phyloP scores from a whole-genome alignment of 2,797 vertebrate genomes.

The Scomberomorus guttatus region DNA sequence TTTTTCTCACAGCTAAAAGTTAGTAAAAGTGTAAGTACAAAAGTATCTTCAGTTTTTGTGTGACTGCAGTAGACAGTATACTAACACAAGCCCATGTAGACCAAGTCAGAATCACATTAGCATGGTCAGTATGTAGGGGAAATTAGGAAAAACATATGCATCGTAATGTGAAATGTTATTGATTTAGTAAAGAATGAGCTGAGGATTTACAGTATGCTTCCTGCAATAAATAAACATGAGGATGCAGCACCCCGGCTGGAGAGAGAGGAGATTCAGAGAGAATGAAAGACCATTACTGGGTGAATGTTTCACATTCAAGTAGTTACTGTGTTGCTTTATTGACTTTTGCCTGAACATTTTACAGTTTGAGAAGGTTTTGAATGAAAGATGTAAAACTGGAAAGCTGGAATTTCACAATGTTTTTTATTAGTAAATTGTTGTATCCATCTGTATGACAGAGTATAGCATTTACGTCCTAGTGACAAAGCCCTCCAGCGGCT shows the following conservation, averaged over 20 bases:
- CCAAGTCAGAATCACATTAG: not conserved
- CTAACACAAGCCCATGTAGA: not conserved
- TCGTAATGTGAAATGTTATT: not conserved
- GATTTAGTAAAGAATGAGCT: slow-evolving; percentile 4
- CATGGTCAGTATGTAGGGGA: not conserved
- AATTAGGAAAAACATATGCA: too few relatives aligned
- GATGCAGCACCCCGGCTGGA: not conserved
- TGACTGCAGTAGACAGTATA: not conserved
- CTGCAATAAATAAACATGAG: not conserved
- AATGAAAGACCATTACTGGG: not conserved
- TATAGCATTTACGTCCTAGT: too few relatives aligned
- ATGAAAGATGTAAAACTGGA: too few relatives aligned
- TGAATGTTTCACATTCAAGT: not conserved
- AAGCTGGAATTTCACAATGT: too few relatives aligned
- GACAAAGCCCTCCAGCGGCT: too few relatives aligned
- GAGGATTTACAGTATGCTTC: not conserved
- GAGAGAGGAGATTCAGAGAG: not conserved
- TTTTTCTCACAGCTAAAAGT: slow-evolving; percentile 32
- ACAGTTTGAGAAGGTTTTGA: slow-evolving; percentile 5
- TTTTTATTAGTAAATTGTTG: too few relatives aligned
- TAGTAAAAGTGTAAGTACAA: not conserved
- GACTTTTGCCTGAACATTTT: slow-evolving; percentile 30
- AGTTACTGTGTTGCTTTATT: slow-evolving; percentile 2
- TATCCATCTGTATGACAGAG: too few relatives aligned
- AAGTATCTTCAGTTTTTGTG: slow-evolving; percentile 3